Evolutionary conservation across 2,888 invertebrate species (phyloP), one percentile per base, ranked within the genome.

Genomic region (Acholoe squamosa): DNA sequence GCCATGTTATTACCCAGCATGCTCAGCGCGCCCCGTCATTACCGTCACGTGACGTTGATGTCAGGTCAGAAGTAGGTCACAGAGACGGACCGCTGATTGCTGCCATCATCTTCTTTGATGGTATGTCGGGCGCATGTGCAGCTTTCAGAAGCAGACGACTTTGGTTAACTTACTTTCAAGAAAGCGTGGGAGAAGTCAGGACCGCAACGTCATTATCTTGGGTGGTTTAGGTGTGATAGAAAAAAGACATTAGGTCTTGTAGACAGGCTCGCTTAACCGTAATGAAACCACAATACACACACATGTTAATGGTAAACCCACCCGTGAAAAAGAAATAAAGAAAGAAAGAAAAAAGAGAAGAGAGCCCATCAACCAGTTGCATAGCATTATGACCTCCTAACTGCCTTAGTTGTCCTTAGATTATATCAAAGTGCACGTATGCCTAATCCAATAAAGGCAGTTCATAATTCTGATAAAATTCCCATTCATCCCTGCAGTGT

Each of bases 1-100:
- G 80, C 80, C 80, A 43, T 80, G 80, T 80, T 80, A 80, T 80
- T 80, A 80, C 80, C 80, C 80, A 43, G 22, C 80, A 80, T 80
- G 80, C 80, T 16, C 19, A 33, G 80, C 80, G 80, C 80, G 34
- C 33, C 34, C 80, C 80, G 43, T 80, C 80, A 80, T 80, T 80
- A 80, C 22, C 80, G 80, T 80, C 34, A 80, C 80, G 80, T 80
- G 80, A 80, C 80, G 80, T 43, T 71, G 80, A 43, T 80, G 33
- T n/a, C 34, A 43, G 80, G 80, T 80, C 80, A 80, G 43, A 80
- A 80, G 34, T 80, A 80, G 80, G 80, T 80, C 80, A 43, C 28
- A 22, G 71, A 71, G 71, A 71, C 71, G 71, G 28, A 28, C 71
- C 71, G 14, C 25, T 71, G 71, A 71, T 71, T 71, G 71, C 28